Conservation (phyloP, 2,113 vertebrate species). For the Alces alces region DNA sequence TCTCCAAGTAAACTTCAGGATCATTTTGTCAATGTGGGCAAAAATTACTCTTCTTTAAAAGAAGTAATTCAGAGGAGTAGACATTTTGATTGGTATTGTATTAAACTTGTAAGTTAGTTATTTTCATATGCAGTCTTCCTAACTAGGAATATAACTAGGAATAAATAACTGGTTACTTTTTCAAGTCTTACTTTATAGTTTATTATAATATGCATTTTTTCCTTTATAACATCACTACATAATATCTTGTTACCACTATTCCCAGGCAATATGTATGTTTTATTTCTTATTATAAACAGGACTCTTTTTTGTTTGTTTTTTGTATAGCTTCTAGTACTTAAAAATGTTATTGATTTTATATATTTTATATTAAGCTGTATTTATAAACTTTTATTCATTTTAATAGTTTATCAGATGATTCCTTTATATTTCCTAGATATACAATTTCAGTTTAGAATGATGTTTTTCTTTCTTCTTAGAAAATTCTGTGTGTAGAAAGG, state of each 20-base stretch:
- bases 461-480: background rate
- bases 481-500: background rate
- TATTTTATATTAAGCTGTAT: background rate
- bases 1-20: background rate
- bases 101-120: background rate
- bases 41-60: background rate
- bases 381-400: background rate
- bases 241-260: background rate
- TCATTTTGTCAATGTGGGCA: background rate
- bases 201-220: background rate
- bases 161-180: background rate
- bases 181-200: background rate
- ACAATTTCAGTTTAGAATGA: background rate
- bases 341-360: background rate
- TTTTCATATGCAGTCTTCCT: conserved; percentile 7
- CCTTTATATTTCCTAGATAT: background rate
- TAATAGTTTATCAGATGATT: background rate
- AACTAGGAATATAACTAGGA: background rate
- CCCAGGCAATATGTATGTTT: background rate
- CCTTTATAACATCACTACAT: background rate
- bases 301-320: background rate
- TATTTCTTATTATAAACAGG: background rate
- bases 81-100: background rate
- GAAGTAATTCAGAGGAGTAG: background rate
- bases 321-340: background rate